A percentile compares a stretch with the other conserved stretches of the same genome.
These are phyloP conservation scores for Encarsia formosa DNA, from an alignment of 2,888 invertebrate species.

Conservation along the genomic window DNA sequence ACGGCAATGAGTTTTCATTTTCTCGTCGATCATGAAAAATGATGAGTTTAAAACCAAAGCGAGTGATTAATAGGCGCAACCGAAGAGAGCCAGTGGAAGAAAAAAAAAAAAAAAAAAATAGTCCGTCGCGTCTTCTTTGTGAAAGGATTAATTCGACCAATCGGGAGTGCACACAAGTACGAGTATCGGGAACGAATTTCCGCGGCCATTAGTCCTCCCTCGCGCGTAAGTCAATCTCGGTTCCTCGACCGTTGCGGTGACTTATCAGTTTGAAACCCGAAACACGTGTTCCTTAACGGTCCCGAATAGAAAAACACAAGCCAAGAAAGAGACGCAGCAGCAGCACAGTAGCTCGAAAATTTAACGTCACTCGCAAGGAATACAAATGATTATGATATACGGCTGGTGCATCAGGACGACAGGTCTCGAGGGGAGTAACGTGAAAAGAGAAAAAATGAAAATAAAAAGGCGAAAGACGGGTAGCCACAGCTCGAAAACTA, in stretches of 20 bases:
- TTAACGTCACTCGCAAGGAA: constrained; percentile 31
- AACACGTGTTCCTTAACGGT: constrained; percentile 23
- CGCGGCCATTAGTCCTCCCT: too few relatives aligned
- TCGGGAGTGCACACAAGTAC: too few relatives aligned
- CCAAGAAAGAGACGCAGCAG: constrained; percentile 4
- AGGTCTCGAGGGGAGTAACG: constrained; percentile 7
- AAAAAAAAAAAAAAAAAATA: too few relatives aligned
- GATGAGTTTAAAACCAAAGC: too few relatives aligned
- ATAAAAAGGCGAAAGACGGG: constrained; percentile 19
- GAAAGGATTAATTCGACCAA: too few relatives aligned
- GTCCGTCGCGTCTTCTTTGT: too few relatives aligned
- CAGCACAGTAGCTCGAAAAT: constrained; percentile 19
- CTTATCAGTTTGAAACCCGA: constrained; percentile 24
- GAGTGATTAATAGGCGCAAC: too few relatives aligned
- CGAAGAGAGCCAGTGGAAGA: too few relatives aligned
- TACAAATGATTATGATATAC: constrained; percentile 41
- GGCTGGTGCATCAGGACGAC: constrained; percentile 26
- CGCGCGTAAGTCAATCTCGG: too few relatives aligned
- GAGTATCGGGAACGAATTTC: too few relatives aligned
- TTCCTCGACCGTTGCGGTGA: constrained; percentile 9
- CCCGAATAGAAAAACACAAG: neutral
- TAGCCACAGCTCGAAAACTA: constrained; percentile 38
- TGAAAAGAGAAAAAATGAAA: constrained; percentile 20
- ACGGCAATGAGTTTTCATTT: too few relatives aligned
- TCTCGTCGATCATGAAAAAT: too few relatives aligned